Evolutionary conservation across 2,113 vertebrate genomes (phyloP), one percentile per base, ranked within the genome.

Genomic region (Castor canadensis): DNA sequence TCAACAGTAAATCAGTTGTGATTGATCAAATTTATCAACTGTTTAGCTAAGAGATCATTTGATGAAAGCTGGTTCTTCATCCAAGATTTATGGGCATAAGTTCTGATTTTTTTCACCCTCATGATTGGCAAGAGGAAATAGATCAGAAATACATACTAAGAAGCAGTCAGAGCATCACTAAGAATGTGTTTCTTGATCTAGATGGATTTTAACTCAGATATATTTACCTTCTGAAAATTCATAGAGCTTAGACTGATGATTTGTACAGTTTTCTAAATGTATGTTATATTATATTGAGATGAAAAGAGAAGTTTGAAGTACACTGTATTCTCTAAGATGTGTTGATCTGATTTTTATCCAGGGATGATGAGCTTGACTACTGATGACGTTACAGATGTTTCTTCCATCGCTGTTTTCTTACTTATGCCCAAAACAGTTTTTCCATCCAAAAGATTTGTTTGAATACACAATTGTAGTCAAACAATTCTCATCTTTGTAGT

Each of bases 271-370:
- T 72, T 87, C 54, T 71, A 10, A 81, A n/a, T 82, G 9, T 52
- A 32, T 20, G 32, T 3, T 52, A 35, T 52, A 43, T 1, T 67
- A 35, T 26, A 3, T 7, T 24, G 1, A 60, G 45, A 66, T 13
- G 52, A 56, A 71, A 54, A 52, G 16, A 81, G 58, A 58, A 22
- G 1, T 45, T 73, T 71, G 54, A 82, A n/a, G 66, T n/a, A n/a
- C n/a, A n/a, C 4, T 26, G 22, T 83, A 20, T 71, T 19, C 6
- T 49, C 26, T 54, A 54, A 85, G 22, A 43, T 67, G 8, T 17
- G 7, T 60, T 54, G 26, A 85, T 94, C 8, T 88, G 13, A 40
- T 52, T 90, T 93, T 94, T 95, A 96, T 85, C 71, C 60, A 43
- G 69, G 84, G 71, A 22, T n/a, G 2, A 93, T 77, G 19, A 87